phyloP scores from a whole-genome alignment of 2,113 vertebrate species.

The Trematocara variabile region DNA sequence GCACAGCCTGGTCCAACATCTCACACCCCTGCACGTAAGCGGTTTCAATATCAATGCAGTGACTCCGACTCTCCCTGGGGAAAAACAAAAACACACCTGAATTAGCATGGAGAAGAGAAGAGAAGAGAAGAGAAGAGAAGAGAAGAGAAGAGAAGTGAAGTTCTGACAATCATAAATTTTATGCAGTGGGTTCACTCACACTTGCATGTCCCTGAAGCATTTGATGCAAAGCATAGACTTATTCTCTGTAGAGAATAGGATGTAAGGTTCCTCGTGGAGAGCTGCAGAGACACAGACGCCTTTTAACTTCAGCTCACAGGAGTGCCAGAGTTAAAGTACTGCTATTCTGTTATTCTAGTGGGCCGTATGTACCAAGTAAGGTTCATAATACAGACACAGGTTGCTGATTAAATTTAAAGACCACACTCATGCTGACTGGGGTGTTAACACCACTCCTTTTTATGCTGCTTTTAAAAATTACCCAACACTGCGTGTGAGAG shows the following conservation, averaged over 20 bases:
- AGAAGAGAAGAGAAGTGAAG: neutral
- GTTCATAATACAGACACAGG: neutral
- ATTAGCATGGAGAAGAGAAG: neutral
- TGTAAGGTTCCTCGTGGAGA: constrained; percentile 89
- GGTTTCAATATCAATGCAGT: constrained; percentile 93
- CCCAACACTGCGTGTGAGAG: neutral
- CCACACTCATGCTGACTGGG: neutral
- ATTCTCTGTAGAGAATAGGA: constrained; percentile 93
- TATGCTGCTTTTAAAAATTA: neutral
- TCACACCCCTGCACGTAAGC: constrained; percentile 91
- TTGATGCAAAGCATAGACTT: constrained; percentile 95
- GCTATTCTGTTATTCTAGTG: neutral
- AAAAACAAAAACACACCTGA: neutral
- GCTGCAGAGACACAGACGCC: constrained; percentile 61
- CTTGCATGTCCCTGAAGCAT: constrained; percentile 95
- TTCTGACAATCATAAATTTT: neutral
- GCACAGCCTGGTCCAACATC: constrained; percentile 88
- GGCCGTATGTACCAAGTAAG: neutral
- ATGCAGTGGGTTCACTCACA: constrained; percentile 71
- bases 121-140: neutral
- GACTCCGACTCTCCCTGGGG: constrained; percentile 84
- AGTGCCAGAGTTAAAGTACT: neutral
- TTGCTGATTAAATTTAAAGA: neutral
- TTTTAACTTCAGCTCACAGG: neutral
- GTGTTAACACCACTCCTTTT: neutral